phyloP scores from a whole-genome alignment of 2,888 invertebrate species.

The Torymus texanus region DNA sequence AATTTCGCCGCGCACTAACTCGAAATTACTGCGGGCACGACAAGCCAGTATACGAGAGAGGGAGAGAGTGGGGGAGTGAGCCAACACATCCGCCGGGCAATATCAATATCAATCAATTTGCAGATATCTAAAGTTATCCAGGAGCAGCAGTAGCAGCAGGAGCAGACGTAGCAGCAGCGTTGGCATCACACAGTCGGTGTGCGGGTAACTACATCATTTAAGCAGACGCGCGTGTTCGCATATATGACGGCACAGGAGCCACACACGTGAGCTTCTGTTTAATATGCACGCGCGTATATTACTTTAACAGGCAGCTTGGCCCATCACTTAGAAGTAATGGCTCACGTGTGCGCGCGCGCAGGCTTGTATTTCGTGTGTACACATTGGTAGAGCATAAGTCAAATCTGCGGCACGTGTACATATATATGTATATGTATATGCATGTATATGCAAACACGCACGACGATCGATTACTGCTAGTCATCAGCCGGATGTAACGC shows the following conservation, averaged over 20 bases:
- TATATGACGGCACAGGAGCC: not conserved
- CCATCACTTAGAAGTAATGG: slow-evolving; percentile 48
- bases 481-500: slow-evolving; percentile 17
- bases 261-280: slow-evolving; percentile 28
- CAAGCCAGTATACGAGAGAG: too few species aligned
- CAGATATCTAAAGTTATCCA: too few species aligned
- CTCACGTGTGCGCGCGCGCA: not conserved
- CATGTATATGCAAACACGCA: not conserved
- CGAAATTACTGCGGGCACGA: too few species aligned
- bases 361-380: slow-evolving; percentile 16
- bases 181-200: not conserved
- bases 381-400: slow-evolving; percentile 38
- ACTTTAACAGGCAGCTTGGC: slow-evolving; percentile 45
- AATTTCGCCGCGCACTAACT: too few species aligned
- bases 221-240: not conserved
- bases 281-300: slow-evolving; percentile 51
- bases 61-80: too few species aligned
- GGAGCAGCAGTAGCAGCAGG: too few species aligned
- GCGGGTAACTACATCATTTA: slow-evolving; percentile 41
- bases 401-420: not conserved
- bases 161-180: too few species aligned
- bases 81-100: too few species aligned
- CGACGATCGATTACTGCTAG: slow-evolving; percentile 30
- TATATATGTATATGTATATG: too few species aligned
- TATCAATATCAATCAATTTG: too few species aligned